Conservation (phyloP, 2,113 vertebrate genomes). For the Ailuropoda melanoleuca region DNA sequence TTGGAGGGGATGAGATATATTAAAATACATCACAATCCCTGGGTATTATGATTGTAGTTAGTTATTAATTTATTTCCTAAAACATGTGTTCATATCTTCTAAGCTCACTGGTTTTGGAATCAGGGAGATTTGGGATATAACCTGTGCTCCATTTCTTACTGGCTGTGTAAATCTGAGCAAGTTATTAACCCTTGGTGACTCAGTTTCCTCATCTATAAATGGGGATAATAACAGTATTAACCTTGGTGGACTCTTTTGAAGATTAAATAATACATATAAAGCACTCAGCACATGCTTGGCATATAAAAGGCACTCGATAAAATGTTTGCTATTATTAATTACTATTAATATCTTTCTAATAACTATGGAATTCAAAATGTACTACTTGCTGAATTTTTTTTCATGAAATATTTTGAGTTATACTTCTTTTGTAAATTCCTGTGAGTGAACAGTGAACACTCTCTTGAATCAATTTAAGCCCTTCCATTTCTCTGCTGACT, state of each 20-base stretch:
- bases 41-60: background rate
- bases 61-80: background rate
- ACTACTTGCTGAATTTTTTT: background rate
- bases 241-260: background rate
- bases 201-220: background rate
- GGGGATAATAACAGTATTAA: background rate
- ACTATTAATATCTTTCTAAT: background rate
- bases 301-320: background rate
- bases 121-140: background rate
- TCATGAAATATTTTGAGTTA: slow-evolving; percentile 10
- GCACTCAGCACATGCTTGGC: background rate
- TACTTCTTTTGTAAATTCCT: background rate
- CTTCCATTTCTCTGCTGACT: background rate
- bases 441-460: background rate
- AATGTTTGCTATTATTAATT: background rate
- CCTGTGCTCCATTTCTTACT: background rate
- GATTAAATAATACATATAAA: slow-evolving; percentile 36
- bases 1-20: background rate
- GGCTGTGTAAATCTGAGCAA: background rate
- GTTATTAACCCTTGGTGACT: background rate
- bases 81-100: slow-evolving; percentile 24
- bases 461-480: background rate
- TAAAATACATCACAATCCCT: background rate
- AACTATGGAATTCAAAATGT: background rate
- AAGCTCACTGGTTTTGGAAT: background rate